Conservation (phyloP, 2,888 invertebrate genomes). For the Leucophenga montana region DNA sequence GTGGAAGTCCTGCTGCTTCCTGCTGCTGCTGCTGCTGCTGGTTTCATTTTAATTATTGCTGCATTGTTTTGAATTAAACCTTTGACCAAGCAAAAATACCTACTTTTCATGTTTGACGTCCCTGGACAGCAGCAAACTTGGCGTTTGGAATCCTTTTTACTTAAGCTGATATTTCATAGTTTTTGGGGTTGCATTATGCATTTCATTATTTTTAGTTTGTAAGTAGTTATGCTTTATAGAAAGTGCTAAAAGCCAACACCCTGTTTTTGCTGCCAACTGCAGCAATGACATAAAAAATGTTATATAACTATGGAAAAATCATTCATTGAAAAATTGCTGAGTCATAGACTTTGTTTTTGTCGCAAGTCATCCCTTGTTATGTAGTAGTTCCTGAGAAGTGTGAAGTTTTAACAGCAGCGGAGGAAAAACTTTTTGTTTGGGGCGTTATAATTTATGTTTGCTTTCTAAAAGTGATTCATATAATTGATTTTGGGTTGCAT, state of each 20-base stretch:
- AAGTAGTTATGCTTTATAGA: background rate
- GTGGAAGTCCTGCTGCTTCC: background rate
- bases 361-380: background rate
- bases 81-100: too few species aligned
- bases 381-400: too few species aligned
- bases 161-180: background rate
- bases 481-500: constrained; percentile 13
- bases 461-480: constrained; percentile 21
- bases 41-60: constrained; percentile 24
- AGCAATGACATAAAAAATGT: background rate
- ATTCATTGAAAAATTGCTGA: constrained; percentile 15
- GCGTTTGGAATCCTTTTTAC: background rate
- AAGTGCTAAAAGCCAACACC: constrained; percentile 15
- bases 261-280: background rate
- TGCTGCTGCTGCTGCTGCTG: constrained; percentile 1
- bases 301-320: background rate
- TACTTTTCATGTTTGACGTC: too few species aligned
- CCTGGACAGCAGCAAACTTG: too few species aligned
- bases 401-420: too few species aligned
- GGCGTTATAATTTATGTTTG: constrained; percentile 2
- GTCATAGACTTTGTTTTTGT: constrained; percentile 4
- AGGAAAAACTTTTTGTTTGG: too few species aligned
- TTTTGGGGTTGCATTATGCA: constrained; percentile 13
- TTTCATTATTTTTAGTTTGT: too few species aligned
- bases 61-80: background rate